Evolutionary conservation across 1,140 invertebrate genomes (phyloP).

Genomic region (Medauroidea extradentata): DNA sequence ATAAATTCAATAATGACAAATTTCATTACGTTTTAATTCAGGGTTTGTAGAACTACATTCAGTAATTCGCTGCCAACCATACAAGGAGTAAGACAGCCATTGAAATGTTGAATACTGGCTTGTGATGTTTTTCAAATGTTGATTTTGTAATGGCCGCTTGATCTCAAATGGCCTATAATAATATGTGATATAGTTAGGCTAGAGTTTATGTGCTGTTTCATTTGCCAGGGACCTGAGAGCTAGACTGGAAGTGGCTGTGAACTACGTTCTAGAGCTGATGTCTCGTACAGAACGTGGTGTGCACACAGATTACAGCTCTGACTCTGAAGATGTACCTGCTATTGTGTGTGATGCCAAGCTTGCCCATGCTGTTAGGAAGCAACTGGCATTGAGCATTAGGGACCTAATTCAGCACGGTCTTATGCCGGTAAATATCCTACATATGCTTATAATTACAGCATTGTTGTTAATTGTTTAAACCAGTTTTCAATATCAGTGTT

Average conservation of each 20-base stretch:
- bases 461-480: too few relatives aligned
- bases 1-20: too few relatives aligned
- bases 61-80: too few relatives aligned
- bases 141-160: neutral
- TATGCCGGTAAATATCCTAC: conserved; percentile 55
- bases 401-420: conserved; percentile 94
- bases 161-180: too few relatives aligned
- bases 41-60: neutral
- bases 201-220: neutral
- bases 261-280: conserved; percentile 65
- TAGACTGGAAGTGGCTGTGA: conserved; percentile 84
- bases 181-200: too few relatives aligned
- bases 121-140: neutral
- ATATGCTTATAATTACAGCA: too few relatives aligned
- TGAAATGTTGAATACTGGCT: neutral
- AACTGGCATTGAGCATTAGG: conserved; percentile 80
- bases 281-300: conserved; percentile 43
- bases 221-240: conserved; percentile 79
- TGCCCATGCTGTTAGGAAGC: conserved; percentile 84
- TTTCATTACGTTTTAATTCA: too few relatives aligned
- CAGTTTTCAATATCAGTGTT: too few relatives aligned
- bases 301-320: conserved; percentile 58
- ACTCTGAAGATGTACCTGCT: conserved; percentile 55
- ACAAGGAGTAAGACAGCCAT: too few relatives aligned
- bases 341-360: conserved; percentile 63